Evolutionary conservation across 2,888 invertebrate genomes (phyloP), one percentile per base, ranked within the genome.

Genomic region (Elmis aenea): DNA sequence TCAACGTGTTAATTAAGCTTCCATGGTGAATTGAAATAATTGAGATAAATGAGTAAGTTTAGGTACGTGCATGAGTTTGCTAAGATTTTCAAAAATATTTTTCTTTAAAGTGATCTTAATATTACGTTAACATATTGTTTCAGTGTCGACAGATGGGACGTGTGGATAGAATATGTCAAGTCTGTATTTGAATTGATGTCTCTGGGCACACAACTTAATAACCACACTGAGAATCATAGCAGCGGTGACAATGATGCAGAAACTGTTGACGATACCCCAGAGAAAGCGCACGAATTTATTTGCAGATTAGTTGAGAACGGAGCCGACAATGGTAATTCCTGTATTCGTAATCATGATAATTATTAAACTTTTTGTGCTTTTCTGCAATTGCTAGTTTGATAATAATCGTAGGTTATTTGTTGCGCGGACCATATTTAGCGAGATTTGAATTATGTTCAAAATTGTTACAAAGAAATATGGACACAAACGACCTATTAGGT

Each of bases 371-470:
- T 34, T 32, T 21, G 23, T 24, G n/a, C n/a, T n/a, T n/a, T n/a
- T n/a, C n/a, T n/a, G n/a, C n/a, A n/a, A n/a, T n/a, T n/a, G n/a
- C n/a, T 44, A 25, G 31, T 31, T 13, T 5, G 24, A 32, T 13
- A 10, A 11, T 10, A 13, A 25, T 55, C 51, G 14, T 31, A 64
- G 66, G 75, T 11, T 73, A 72, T 42, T 69, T 71, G 11, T 68
- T 83, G 14, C 69, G 93, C 43, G 92, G 90, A 0, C 91, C 93
- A 0, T 86, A 85, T 64, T 72, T 94, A 52, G 92, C 91, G 3
- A 76, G 84, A 15, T 70, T 94, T 44, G 88, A 92, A 59, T 65
- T 89, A 14, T 81, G 79, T 69, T 77, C 71, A 55, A 75, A 76
- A 46, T 72, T 81, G 58, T 70, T 70, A 5, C 69, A 72, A 23